Evolutionary conservation across 2,113 vertebrate species (phyloP), one percentile per base, ranked within the genome.

Genomic region (Hippocampus mohnikei): DNA sequence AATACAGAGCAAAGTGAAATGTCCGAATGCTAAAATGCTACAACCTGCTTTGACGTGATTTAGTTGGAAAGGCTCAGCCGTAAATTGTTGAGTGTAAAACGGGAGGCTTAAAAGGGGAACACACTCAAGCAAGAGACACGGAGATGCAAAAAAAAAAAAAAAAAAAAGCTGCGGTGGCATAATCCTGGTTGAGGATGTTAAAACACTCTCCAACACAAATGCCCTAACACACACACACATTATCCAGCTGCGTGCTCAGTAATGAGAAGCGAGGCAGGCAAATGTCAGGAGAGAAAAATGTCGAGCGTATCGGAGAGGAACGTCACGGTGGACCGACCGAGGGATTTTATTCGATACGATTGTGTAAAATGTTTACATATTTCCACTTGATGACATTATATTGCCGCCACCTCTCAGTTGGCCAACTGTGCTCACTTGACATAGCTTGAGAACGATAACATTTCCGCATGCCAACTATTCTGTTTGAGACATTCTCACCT

Each of bases 161-260:
- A 33, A 59, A 70, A 63, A 82, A 80, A 72, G 75, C 79, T 67
- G 66, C 25, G 9, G 48, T 64, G 41, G 40, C 67, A 70, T 61
- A 72, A 70, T 84, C 67, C 33, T 8, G 25, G 75, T 74, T 52
- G 59, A 80, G 70, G 59, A 46, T 8, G 61, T 68, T 68, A 33
- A 72, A 5, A 65, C 60, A 50, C 10, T 13, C 69, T 61, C 52
- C 33, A 37, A 76, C 40, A 77, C 55, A 37, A 37, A 37, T 37
- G 33, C 5, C 33, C 33, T 37, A 6, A 5, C 52, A 50, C 65
- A 48, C 52, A 50, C 65, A 48, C 40, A 61, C 72, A 0, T 85
- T 80, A 89, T 88, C 79, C 81, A 81, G 75, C 79, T 79, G 69
- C 1, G 48, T 76, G 72, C 70, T 73, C 53, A 18, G 76, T 81